A percentile compares a stretch with the other conserved stretches of the same genome.
These are phyloP conservation scores for Acropora tenuis DNA, from an alignment of 64 coral and sea anemone species.

Conservation along the genomic window DNA sequence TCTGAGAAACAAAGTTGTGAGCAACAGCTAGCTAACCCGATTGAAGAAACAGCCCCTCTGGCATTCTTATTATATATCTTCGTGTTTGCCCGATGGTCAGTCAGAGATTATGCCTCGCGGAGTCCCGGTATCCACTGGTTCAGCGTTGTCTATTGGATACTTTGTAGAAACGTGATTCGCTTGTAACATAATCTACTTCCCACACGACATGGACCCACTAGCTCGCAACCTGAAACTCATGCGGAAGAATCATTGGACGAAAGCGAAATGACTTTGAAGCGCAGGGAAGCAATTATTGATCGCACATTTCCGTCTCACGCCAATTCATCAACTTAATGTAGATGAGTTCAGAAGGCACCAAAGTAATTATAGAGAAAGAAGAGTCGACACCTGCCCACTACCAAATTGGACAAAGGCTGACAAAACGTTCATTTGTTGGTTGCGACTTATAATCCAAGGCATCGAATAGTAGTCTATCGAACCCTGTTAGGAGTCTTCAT, in stretches of 20 bases:
- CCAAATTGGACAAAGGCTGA: background rate
- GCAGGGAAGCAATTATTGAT: background rate
- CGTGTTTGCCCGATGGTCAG: background rate
- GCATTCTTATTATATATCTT: background rate
- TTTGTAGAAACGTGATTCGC: background rate
- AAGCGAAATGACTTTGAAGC: too few relatives aligned
- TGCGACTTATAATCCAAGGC: background rate
- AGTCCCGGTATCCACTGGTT: background rate
- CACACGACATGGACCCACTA: too few relatives aligned
- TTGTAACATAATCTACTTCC: background rate
- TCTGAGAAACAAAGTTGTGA: background rate
- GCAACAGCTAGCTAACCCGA: background rate
- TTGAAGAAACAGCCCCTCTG: background rate
- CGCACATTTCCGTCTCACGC: background rate
- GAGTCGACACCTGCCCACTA: background rate
- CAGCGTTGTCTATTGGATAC: background rate
- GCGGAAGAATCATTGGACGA: background rate
- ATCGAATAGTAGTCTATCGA: too few relatives aligned
- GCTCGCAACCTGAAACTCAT: background rate
- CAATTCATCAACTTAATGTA: background rate
- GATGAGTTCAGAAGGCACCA: background rate
- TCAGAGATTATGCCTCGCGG: background rate
- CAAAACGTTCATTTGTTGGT: background rate
- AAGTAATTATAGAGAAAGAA: background rate
- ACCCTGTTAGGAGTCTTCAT: background rate